phyloP scores from a whole-genome alignment of 2,113 vertebrate genomes.

The Dendropsophus ebraccatus region DNA sequence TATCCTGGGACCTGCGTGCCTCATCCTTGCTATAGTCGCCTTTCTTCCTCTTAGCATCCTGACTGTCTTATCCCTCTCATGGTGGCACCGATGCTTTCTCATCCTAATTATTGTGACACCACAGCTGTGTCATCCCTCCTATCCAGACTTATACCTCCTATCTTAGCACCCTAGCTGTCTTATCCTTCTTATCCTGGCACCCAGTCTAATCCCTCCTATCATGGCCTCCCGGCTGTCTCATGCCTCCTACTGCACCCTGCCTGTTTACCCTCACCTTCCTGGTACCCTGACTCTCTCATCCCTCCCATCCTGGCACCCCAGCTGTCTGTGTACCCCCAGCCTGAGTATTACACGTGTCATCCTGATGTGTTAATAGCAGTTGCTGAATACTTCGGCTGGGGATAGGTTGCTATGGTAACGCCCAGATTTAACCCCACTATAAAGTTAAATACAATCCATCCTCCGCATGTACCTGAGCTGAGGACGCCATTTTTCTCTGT shows the following conservation, averaged over 20 bases:
- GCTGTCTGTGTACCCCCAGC: not conserved
- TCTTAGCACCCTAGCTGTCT: too few species aligned
- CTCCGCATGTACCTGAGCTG: slow-evolving; percentile 54
- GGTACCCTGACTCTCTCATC: not conserved
- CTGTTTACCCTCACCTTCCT: not conserved
- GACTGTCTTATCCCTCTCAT: not conserved
- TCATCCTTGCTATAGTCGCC: not conserved
- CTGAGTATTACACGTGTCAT: slow-evolving; percentile 9
- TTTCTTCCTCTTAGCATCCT: not conserved
- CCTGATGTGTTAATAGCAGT: slow-evolving; percentile 45
- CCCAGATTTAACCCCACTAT: slow-evolving; percentile 56
- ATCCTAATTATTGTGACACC: too few species aligned
- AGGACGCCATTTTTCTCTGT: slow-evolving; percentile 30
- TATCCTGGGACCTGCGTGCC: not conserved
- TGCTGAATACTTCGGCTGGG: slow-evolving; percentile 27
- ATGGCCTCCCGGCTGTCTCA: not conserved
- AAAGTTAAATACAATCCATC: slow-evolving; percentile 52
- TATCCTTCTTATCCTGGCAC: not conserved
- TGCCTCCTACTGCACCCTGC: not conserved
- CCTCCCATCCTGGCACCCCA: not conserved
- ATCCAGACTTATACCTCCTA: not conserved
- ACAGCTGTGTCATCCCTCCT: not conserved
- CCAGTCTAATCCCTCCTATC: not conserved
- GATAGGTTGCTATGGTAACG: slow-evolving; percentile 48
- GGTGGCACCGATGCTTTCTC: not conserved